Evolutionary conservation across 2,888 invertebrate species (phyloP), one percentile per base, ranked within the genome.

Genomic region (Hemaris fuciformis): DNA sequence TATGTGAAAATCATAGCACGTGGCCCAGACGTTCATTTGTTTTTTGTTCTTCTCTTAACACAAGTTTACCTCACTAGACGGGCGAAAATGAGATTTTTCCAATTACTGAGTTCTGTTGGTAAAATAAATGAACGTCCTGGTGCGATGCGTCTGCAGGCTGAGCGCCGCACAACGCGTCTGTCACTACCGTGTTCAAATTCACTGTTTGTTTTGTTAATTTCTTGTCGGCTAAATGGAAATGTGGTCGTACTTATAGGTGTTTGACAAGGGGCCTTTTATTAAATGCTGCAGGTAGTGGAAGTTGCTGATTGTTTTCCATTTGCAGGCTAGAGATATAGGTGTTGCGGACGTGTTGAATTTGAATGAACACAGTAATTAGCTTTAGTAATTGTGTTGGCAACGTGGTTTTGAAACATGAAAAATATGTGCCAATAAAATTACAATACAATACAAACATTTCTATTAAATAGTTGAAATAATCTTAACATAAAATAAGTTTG

Each of bases 71-170:
- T 79, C 79, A 81, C 79, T 80, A 82, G 81, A 75, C 76, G 75
- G 73, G 75, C 72, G 74, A 53, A 72, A 83, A 53, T 53, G 83
- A 87, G 84, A 84, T 80, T 84, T 88, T 89, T 88, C 81, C 88
- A 89, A 89, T 88, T 88, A 88, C 79, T 69, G 72, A 73, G 76
- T 80, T 75, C 76, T 73, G 76, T 72, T 71, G 72, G 75, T 73
- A 69, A 79, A 79, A 79, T 79, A 83, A 85, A 83, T 82, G 83
- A 83, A 81, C 71, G 74, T 57, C 64, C 46, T 57, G 60, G 62
- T 59, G 60, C 60, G 62, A 58, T n/a, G n/a, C n/a, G n/a, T n/a
- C n/a, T n/a, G n/a, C n/a, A n/a, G n/a, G n/a, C n/a, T n/a, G n/a
- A n/a, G 65, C 61, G 69, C 48, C 64, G 61, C 72, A 38, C 53